These are phyloP conservation scores for Typhlomys cinereus DNA, from an alignment of 2,113 vertebrate species.

Conservation along the genomic window DNA sequence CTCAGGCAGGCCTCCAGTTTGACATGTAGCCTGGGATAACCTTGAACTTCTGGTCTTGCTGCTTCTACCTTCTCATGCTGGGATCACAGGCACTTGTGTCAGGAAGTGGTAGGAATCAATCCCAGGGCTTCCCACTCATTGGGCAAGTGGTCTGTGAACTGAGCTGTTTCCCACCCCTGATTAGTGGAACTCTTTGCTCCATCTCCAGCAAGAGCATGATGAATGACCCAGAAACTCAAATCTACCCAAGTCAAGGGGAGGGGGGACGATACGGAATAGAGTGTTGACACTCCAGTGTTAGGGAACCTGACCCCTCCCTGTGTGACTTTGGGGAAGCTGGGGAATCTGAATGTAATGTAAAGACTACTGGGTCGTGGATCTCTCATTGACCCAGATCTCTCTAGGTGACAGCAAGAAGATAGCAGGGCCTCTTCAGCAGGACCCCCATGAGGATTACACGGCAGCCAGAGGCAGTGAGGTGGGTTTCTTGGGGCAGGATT, in stretches of 20 bases:
- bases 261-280: neutral
- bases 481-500: too few species aligned
- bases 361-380: neutral
- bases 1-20: neutral
- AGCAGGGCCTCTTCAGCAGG: neutral
- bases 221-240: neutral
- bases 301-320: neutral
- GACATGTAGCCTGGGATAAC: neutral
- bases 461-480: neutral
- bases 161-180: neutral
- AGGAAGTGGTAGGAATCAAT: neutral
- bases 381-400: neutral
- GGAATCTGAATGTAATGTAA: neutral
- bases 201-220: neutral
- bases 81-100: neutral
- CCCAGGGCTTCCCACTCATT: neutral
- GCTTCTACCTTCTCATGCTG: neutral
- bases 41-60: neutral
- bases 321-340: neutral
- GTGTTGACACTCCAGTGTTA: neutral
- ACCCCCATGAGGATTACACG: neutral
- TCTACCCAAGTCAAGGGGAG: neutral
- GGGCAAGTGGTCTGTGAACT: neutral
- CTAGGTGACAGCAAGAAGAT: neutral
- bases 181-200: neutral